Base-by-base conservation (phyloP, 2,888 invertebrate species). In the Antheraea yamamai region DNA sequence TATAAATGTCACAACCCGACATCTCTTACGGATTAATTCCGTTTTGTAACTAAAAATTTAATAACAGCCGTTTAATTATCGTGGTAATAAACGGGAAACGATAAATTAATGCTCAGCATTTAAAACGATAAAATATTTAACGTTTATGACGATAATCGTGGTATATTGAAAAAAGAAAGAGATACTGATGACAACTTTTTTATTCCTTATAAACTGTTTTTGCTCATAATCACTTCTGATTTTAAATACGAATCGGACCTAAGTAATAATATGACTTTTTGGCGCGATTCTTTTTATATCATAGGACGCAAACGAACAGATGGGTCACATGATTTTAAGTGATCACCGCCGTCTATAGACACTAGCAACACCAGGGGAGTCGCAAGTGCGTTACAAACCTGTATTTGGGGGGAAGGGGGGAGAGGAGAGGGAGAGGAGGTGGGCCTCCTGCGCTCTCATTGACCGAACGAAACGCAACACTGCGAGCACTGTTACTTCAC, bases 21-120 rank as follows among this genome's bases (percentile, higher is more conserved):
- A 61, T 64, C 64, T 26, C 64, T 64, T 64, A 64, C 64, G 64
- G 26, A 64, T 64, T 64, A 64, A 64, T 64, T 26, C 6, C 26
- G 10, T 18, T 26, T 18, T 14, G 12, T 26, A 26, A 64, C 26
- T 64, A 64, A 23, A 23, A 10, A 4, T 6, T 58, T 26, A 23
- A 26, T 14, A 64, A 64, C 10, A 64, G 23, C 64, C 26, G 64
- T 64, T 64, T 64, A 64, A 64, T 64, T 64, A 64, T 64, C 64
- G 16, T 64, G 1, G 12, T 14, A 64, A 14, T 64, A 64, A 64
- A 64, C 23, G 64, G 64, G 14, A 23, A 26, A 64, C 64, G 64
- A 64, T 64, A 64, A 64, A 64, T 64, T 64, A 26, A 26, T 12
- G 26, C 64, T 12, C 26, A 12, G 64, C 23, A 64, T 64, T 26